Conservation (phyloP, 1,140 invertebrate genomes). For the Sesamia nonagrioides region DNA sequence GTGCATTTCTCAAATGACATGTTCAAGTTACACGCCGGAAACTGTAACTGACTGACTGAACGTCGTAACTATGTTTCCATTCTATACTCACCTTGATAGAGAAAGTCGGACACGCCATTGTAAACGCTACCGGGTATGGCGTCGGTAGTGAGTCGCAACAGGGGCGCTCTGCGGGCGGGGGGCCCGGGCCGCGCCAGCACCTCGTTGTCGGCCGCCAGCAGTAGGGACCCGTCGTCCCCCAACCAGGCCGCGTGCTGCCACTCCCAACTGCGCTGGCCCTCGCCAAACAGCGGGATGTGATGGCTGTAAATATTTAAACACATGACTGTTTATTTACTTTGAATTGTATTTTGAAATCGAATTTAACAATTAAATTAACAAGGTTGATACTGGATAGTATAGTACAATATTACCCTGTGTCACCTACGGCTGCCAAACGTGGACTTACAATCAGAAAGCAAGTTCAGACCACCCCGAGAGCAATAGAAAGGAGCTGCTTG, state of each 20-base stretch:
- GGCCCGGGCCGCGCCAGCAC: conserved; percentile 93
- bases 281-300: conserved; percentile 92
- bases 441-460: no score
- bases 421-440: no score
- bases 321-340: no score
- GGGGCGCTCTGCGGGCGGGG: conserved; percentile 84
- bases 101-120: conserved; percentile 97
- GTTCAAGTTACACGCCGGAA: no score
- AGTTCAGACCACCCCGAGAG: no score
- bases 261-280: conserved; percentile 90
- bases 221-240: conserved; percentile 90
- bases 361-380: no score
- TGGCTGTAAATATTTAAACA: conserved; percentile 86
- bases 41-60: no score
- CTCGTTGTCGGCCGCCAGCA: conserved; percentile 94
- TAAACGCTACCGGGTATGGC: conserved; percentile 93
- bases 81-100: conserved; percentile 94
- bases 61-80: background rate
- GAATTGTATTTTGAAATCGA: no score
- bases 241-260: conserved; percentile 94
- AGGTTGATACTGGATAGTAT: no score
- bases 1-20: no score
- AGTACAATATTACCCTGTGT: no score
- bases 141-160: conserved; percentile 91
- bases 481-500: no score